Conservation (phyloP, 2,113 vertebrate genomes). For the Amazona guildingii region DNA sequence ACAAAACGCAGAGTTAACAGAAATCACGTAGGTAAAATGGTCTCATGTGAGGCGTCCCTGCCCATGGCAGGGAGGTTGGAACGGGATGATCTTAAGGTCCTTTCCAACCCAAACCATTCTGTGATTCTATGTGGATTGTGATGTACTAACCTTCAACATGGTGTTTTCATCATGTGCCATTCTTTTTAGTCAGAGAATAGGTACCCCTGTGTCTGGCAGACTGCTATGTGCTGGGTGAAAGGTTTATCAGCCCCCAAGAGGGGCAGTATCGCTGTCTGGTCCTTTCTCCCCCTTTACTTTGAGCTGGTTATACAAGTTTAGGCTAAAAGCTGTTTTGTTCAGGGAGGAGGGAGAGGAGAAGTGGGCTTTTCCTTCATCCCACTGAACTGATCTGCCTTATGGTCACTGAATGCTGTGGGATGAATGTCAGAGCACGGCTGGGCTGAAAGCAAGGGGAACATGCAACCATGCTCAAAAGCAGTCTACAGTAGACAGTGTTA, state of each 20-base stretch:
- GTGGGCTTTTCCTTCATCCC: not conserved
- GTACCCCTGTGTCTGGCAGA: rapidly evolving
- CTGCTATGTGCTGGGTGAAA: not conserved
- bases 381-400: not conserved
- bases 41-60: not conserved
- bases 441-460: not conserved
- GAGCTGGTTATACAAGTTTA: not conserved
- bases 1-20: not conserved
- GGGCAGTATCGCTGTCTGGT: not conserved
- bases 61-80: not conserved
- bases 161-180: rapidly evolving
- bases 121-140: not conserved
- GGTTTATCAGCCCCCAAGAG: not conserved
- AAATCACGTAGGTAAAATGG: rapidly evolving
- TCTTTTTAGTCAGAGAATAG: not conserved
- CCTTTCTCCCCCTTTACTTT: not conserved
- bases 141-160: not conserved
- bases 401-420: not conserved
- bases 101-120: not conserved
- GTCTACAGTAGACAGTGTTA: rapidly evolving
- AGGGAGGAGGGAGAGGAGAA: not conserved
- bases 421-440: not conserved
- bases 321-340: not conserved
- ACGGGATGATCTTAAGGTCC: not conserved
- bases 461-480: not conserved